A percentile compares a stretch with the other conserved stretches of the same genome.
These are phyloP conservation scores for Thereva unica DNA, from an alignment of 2,888 invertebrate genomes.

Conservation along the genomic window DNA sequence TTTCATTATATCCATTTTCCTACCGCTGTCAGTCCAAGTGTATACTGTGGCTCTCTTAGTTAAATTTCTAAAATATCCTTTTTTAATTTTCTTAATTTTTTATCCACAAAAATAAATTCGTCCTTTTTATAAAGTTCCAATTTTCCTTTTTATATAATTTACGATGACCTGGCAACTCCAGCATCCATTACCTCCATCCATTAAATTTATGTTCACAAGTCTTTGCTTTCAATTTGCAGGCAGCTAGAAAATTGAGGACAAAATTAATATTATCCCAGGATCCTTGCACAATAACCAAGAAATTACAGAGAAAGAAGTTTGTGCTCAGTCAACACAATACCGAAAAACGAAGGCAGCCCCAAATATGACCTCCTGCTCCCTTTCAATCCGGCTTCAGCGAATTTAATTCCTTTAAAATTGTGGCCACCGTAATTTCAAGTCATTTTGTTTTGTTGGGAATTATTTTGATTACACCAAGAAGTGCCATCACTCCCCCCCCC, in stretches of 20 bases:
- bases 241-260: background rate
- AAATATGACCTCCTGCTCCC: slow-evolving; percentile 8
- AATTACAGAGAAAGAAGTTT: slow-evolving; percentile 1
- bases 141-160: background rate
- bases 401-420: slow-evolving; percentile 23
- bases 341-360: background rate
- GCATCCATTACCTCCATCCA: background rate
- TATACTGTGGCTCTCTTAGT: too few relatives aligned
- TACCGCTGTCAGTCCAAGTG: too few relatives aligned
- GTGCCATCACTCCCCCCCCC: background rate
- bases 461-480: slow-evolving; percentile 24
- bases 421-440: slow-evolving; percentile 21
- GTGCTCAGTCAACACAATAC: slow-evolving; percentile 1
- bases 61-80: too few relatives aligned
- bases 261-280: slow-evolving; percentile 11
- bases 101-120: background rate
- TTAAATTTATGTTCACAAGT: slow-evolving; percentile 15
- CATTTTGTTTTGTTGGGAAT: slow-evolving; percentile 24
- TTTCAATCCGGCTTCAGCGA: slow-evolving; percentile 1
- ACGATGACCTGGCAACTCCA: background rate
- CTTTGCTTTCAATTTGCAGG: background rate
- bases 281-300: slow-evolving; percentile 1
- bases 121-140: background rate
- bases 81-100: too few relatives aligned
- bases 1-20: too few relatives aligned